Base-by-base conservation (phyloP, 2,113 vertebrate genomes). In the Ailurus styani region DNA sequence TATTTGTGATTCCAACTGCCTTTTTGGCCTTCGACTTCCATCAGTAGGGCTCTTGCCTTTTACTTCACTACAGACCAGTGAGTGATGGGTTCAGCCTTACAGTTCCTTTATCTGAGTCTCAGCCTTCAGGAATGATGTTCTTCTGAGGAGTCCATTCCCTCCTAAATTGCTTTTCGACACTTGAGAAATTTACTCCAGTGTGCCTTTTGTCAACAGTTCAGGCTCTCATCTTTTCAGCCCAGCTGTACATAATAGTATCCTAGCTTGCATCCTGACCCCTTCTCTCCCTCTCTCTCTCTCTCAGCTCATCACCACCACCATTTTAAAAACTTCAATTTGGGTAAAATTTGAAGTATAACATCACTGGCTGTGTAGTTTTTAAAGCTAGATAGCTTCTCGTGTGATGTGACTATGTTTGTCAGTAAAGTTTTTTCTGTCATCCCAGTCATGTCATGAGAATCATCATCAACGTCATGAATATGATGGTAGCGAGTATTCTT, bases 111-210 rank as follows among this genome's bases (percentile, higher is more conserved):
- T 64, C 85, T 75, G 85, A 60, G 11, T 75, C 77, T 42, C 45
- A 45, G 21, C 66, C 90, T 91, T 93, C 47, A 70, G 42, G 8
- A 89, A 70, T 42, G 29, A 75, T 91, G 21, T 40, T 93, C 73
- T 93, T 87, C 86, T 91, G n/a, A 87, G 70, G 72, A 84, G 47
- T 70, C n/a, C 50, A 42, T 93, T 93, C 70, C 31, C 34, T 87
- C 62, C 50, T 77, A 87, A 94, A 89, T 95, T 84, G 52, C 45
- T 98, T 97, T 95, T 77, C 81, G 91, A 93, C 78, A 42, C 89
- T 88, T 92, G 86, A 57, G 87, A 55, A 88, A 87, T 90, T 47
- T 68, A 57, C 37, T 93, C 60, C 2, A 8, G 9, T 84, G 9
- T 84, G 40, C 84, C n/a, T 88, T 91, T 87, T 90, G 50, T 70